Evolutionary conservation across 2,797 vertebrate genomes (phyloP).

Genomic region (Hyperoplus immaculatus): DNA sequence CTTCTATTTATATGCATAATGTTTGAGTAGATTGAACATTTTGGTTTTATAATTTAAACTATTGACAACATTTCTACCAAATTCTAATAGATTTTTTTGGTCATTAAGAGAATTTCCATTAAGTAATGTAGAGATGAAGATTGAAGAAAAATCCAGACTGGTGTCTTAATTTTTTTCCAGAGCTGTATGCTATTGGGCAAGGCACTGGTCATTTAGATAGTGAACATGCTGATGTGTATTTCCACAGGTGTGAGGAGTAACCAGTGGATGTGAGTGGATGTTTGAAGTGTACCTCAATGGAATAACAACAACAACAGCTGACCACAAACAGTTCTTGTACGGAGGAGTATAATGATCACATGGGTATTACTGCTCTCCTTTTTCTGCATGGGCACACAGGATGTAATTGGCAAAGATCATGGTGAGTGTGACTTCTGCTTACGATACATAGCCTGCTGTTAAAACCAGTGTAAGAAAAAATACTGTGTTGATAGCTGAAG

Average conservation of each 20-base stretch:
- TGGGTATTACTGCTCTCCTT: slow-evolving; percentile 56
- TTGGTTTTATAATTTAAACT: too few relatives aligned
- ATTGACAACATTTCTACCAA: too few relatives aligned
- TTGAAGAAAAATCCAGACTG: too few relatives aligned
- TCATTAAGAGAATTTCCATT: too few relatives aligned
- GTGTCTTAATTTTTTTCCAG: too few relatives aligned
- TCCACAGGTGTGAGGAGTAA: not conserved
- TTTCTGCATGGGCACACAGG: slow-evolving; percentile 16
- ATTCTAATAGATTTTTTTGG: too few relatives aligned
- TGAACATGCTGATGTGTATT: not conserved
- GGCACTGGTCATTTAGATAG: too few relatives aligned
- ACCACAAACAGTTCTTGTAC: not conserved
- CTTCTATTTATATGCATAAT: too few relatives aligned
- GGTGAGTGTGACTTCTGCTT: slow-evolving; percentile 58
- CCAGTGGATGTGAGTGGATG: not conserved
- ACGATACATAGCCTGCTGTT: not conserved
- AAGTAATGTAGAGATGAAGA: too few relatives aligned
- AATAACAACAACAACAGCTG: not conserved
- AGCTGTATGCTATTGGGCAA: too few relatives aligned
- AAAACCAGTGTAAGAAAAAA: not conserved
- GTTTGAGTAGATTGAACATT: too few relatives aligned
- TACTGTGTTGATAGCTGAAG: not conserved
- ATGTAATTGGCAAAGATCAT: slow-evolving; percentile 1
- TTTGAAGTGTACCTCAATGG: not conserved
- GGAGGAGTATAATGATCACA: slow-evolving; percentile 26